phyloP scores from a whole-genome alignment of 23 tunicate genomes.

The Diplosoma virens region DNA sequence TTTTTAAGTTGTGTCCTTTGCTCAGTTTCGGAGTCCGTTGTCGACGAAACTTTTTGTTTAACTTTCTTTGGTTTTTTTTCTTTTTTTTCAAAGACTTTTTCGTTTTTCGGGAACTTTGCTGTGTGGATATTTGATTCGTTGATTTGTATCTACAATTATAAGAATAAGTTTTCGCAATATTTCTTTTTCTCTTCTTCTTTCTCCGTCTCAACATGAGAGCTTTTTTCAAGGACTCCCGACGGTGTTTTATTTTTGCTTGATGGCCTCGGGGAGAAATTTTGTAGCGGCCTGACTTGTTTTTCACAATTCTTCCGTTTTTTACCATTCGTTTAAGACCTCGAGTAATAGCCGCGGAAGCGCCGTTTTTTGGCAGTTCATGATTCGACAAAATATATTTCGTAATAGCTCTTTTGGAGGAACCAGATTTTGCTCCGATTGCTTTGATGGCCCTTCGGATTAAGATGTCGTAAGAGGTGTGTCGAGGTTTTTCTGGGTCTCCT shows the following conservation, averaged over 20 bases:
- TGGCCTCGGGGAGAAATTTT: conserved; percentile 74
- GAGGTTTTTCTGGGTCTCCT: conserved; percentile 27
- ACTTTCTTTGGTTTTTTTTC: too few relatives aligned
- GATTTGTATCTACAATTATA: too few relatives aligned
- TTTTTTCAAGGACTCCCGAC: not conserved
- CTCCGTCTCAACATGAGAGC: too few relatives aligned
- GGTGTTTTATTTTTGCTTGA: not conserved
- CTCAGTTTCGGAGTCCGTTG: too few relatives aligned
- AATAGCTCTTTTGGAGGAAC: conserved; percentile 69
- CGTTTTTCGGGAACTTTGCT: too few relatives aligned
- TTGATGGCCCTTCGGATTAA: conserved; percentile 68
- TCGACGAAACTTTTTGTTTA: too few relatives aligned
- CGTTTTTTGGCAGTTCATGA: conserved; percentile 46
- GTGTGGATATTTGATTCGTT: too few relatives aligned
- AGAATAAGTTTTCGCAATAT: too few relatives aligned
- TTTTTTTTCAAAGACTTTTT: too few relatives aligned
- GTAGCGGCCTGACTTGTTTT: conserved; percentile 42
- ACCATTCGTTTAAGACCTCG: conserved; percentile 66
- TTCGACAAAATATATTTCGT: conserved; percentile 44
- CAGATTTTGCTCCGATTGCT: conserved; percentile 38
- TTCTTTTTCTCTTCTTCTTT: too few relatives aligned
- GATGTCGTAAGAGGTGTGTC: conserved; percentile 60
- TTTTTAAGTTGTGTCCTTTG: too few relatives aligned
- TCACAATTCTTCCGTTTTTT: conserved; percentile 33
- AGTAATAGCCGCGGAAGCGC: conserved; percentile 40